Conservation (phyloP, 2,113 vertebrate species). For the Oxyura jamaicensis region DNA sequence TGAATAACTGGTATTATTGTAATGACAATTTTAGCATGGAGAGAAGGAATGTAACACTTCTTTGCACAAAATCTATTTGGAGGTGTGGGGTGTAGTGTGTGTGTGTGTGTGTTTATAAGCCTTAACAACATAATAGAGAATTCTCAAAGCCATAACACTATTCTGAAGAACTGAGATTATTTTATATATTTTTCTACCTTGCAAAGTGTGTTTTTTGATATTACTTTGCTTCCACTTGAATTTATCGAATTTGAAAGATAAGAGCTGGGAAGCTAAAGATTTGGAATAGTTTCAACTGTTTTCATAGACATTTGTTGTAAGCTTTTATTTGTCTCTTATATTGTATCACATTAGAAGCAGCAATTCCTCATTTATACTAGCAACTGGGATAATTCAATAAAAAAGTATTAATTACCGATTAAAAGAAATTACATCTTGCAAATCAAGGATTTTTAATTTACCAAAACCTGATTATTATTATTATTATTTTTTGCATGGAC, state of each 20-base stretch:
- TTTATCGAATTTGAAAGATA: background rate
- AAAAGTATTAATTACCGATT: background rate
- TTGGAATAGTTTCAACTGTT: background rate
- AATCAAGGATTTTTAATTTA: background rate
- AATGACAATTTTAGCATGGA: background rate
- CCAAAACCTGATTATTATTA: background rate
- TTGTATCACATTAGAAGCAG: background rate
- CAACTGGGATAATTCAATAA: background rate
- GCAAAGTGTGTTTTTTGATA: background rate
- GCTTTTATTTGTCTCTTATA: background rate
- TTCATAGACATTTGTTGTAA: background rate
- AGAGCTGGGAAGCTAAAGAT: background rate
- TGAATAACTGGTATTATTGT: background rate
- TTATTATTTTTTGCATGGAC: background rate
- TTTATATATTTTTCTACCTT: background rate
- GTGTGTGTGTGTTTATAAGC: background rate
- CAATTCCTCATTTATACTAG: background rate
- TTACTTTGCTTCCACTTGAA: background rate
- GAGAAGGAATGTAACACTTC: background rate
- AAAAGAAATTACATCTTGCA: background rate
- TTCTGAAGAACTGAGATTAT: background rate
- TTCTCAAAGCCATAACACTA: background rate
- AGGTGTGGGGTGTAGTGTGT: background rate
- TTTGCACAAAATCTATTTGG: background rate
- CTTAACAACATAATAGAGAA: background rate